Evolutionary conservation across 53 echinoderm and acorn worm species (phyloP).

Genomic region (Glandiceps talaboti): DNA sequence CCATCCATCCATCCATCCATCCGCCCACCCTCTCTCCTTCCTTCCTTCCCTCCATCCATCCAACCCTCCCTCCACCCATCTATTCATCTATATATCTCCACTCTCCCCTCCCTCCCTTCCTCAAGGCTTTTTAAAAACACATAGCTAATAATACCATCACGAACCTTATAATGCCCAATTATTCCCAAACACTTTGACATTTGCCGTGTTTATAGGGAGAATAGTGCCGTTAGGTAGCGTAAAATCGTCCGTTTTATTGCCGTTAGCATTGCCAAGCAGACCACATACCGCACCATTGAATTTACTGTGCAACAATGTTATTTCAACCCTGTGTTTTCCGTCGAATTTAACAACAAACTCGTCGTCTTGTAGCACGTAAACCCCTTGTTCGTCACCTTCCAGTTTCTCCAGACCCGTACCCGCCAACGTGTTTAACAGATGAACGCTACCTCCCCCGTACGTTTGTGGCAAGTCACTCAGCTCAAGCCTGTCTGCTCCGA

Average conservation of each 20-base stretch:
- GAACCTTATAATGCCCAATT: too few relatives aligned
- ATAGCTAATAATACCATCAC: too few relatives aligned
- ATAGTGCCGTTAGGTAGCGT: not conserved
- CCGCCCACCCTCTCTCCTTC: not conserved
- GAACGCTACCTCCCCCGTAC: not conserved
- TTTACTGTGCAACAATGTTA: not conserved
- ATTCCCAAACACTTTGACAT: not conserved
- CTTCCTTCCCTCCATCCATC: not conserved
- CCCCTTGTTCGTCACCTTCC: not conserved
- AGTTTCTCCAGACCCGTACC: not conserved
- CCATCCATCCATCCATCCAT: too few relatives aligned
- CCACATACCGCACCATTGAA: not conserved
- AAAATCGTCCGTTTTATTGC: not conserved
- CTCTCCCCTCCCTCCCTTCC: too few relatives aligned
- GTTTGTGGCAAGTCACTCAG: conserved; percentile 1
- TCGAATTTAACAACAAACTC: too few relatives aligned
- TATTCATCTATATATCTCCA: too few relatives aligned
- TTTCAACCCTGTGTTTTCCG: not conserved
- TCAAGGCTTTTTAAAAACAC: too few relatives aligned
- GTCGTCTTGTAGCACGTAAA: not conserved
- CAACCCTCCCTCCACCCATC: not conserved
- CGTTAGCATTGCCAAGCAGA: not conserved
- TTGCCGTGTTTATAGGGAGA: not conserved
- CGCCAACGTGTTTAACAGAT: not conserved
- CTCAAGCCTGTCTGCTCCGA: too few relatives aligned